Evolutionary conservation across 2,113 vertebrate genomes (phyloP), one percentile per base, ranked within the genome.

Genomic region (Planiliza haematocheilus): DNA sequence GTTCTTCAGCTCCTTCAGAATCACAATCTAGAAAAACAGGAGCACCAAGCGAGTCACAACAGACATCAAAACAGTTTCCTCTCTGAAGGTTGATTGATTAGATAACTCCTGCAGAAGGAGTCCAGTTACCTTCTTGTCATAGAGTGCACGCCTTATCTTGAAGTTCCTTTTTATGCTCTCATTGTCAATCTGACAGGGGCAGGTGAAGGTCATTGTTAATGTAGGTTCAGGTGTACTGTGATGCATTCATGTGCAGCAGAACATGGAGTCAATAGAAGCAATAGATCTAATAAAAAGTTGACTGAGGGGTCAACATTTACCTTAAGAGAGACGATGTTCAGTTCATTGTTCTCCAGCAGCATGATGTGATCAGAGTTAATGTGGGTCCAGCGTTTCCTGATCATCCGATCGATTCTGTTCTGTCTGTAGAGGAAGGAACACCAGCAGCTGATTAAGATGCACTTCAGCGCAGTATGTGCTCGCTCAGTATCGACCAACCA

Each of bases 1-100:
- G 86, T 96, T 92, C 67, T 95, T 95, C 64, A 99, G 90, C 77
- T 97, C 95, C 86, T 98, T 98, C 53, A 99, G 89, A 68, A 96
- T 97, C 38, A 99, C 95, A 70, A 96, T 87, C 97, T 99, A 86
- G 75, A 85, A 90, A 45, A 57, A 77, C 51, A 0, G 17, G 24
- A 80, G 53, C 70, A 69, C 45, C n/a, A n/a, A n/a, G n/a, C n/a
- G n/a, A n/a, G n/a, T n/a, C 37, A 9, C 13, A 59, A 12, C 46
- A 11, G 8, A 20, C 2, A 53, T 64, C 64, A n/a, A 30, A 1
- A 21, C 5, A 38, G 4, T 17, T 7, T 46, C 11, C 18, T 58
- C 17, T n/a, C 8, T 38, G 11, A 7, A 14, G 21, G 24, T 3
- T 1, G 36, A 63, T 4, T 13, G 10, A 49, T 38, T 20, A 55